Base-by-base conservation (phyloP, 2,797 vertebrate species). In the Fistularia commersonii region DNA sequence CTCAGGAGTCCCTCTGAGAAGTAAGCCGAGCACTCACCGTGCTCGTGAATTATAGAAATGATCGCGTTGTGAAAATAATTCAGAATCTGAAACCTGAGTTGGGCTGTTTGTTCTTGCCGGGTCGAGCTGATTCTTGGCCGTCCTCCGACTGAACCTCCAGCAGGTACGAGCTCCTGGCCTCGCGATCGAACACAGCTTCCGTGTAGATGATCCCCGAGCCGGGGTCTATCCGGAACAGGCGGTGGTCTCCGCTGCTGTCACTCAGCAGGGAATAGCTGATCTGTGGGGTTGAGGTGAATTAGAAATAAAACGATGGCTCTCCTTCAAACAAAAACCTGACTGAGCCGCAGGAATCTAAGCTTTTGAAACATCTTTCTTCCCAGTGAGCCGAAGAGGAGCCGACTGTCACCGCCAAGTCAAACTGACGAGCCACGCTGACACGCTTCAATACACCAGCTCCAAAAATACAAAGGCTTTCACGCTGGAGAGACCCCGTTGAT, bases 61-160 rank as follows among this genome's bases (percentile, higher is more conserved):
- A 10, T 8, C 9, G 42, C 7, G 6, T 5, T 13, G 31, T 10
- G 3, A 6, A 47, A 47, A 13, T 2, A 9, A 13, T 33, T 3
- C 37, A 12, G 9, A 48, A 23, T 13, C 11, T 38, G 73, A 52
- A 51, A 96, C 94, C 94, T 69, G 94, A 89, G 59, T 96, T 97
- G 35, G 94, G 89, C 45, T 92, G 92, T 8, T 92, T 93, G 58
- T 90, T 89, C 52, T 92, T 94, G 54, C 94, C 93, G 7, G 94
- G 93, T 48, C 92, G 88, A 8, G 93, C 92, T 0, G 94, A 96
- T 60, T 94, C 94, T 79, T 88, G 91, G 1, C 92, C 89, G 48
- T 97, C 94, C 57, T 89, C 84, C 11, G 93, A 95, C 69, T 92
- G 91, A 52, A 97, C 89, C 73, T 95, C 94, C 49, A 97, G 78